Evolutionary conservation across 2,888 invertebrate species (phyloP).

Genomic region (Lathronympha strigana): DNA sequence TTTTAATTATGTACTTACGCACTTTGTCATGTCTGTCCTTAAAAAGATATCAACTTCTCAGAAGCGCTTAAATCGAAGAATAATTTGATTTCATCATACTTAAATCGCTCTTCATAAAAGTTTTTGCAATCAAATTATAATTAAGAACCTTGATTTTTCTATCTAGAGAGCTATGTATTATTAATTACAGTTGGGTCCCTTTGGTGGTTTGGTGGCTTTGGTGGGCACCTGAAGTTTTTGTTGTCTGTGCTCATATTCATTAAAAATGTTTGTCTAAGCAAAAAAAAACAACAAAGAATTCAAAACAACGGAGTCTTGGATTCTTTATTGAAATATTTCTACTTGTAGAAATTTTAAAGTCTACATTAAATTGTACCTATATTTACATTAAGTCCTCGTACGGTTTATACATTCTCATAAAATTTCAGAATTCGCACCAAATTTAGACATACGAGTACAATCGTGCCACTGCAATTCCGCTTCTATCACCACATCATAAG

Average conservation of each 20-base stretch:
- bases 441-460: neutral
- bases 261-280: too few species aligned
- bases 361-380: too few species aligned
- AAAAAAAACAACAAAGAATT: too few species aligned
- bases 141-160: slow-evolving; percentile 28
- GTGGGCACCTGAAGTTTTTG: neutral
- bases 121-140: slow-evolving; percentile 33
- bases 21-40: slow-evolving; percentile 7
- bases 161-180: slow-evolving; percentile 8
- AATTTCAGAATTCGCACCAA: slow-evolving; percentile 2
- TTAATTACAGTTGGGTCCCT: slow-evolving; percentile 22
- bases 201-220: too few species aligned
- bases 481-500: slow-evolving; percentile 8
- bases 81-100: slow-evolving; percentile 31
- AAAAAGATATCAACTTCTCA: slow-evolving; percentile 25
- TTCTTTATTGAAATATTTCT: too few species aligned
- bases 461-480: neutral
- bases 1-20: neutral
- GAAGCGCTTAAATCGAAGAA: slow-evolving; percentile 7
- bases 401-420: neutral
- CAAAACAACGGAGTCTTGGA: too few species aligned
- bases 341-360: too few species aligned
- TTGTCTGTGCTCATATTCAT: neutral
- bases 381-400: slow-evolving; percentile 13
- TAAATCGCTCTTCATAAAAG: slow-evolving; percentile 22